Conservation (phyloP, 2,888 invertebrate genomes). For the Protophormia terraenovae region DNA sequence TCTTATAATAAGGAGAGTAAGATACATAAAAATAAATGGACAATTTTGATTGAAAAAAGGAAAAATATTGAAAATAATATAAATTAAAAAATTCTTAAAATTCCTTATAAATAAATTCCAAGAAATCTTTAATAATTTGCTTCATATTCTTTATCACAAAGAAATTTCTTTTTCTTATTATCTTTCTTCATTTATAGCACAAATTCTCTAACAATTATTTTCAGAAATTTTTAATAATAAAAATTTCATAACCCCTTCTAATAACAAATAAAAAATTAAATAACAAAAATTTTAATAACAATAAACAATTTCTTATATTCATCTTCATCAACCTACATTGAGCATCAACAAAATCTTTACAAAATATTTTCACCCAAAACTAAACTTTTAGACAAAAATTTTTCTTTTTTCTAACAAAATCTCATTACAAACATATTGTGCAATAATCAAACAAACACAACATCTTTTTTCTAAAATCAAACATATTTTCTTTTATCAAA, state of each 20-base stretch:
- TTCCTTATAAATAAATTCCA: too few relatives aligned
- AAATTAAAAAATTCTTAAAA: too few relatives aligned
- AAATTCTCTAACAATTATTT: too few relatives aligned
- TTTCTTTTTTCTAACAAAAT: not conserved
- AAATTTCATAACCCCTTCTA: not conserved
- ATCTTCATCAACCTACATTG: not conserved
- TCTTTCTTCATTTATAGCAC: too few relatives aligned
- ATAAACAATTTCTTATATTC: not conserved
- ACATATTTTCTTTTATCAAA: not conserved
- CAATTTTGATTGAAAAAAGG: not conserved
- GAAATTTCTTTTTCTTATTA: too few relatives aligned
- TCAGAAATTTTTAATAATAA: not conserved
- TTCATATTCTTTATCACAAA: too few relatives aligned
- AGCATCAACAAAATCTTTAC: not conserved
- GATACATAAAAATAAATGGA: not conserved
- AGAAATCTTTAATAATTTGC: too few relatives aligned
- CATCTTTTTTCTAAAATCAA: too few relatives aligned
- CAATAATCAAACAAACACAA: constrained; percentile 43
- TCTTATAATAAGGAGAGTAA: not conserved
- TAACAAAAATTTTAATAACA: constrained; percentile 4
- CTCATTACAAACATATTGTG: constrained; percentile 58
- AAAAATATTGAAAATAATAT: not conserved
- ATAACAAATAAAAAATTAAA: too few relatives aligned
- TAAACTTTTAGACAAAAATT: not conserved
- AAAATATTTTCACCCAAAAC: constrained; percentile 28